Base-by-base conservation (phyloP, 2,113 vertebrate genomes). In the Ptilorrhoa leucosticta region DNA sequence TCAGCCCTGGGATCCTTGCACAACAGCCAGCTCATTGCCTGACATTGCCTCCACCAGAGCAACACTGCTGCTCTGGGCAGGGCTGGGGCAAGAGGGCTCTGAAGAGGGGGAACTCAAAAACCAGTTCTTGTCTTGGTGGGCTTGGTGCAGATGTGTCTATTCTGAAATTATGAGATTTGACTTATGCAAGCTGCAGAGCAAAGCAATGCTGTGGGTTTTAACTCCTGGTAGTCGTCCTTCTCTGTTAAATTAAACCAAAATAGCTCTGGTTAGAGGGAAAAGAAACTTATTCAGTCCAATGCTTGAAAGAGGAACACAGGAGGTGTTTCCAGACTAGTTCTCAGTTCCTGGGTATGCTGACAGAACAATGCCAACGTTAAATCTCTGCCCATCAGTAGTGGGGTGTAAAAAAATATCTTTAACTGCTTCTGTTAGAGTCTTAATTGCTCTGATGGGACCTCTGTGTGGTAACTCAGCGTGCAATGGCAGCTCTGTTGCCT, bases 201-300 rank as follows among this genome's bases (percentile, higher is more conserved):
- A 37, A 45, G 0, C 19, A 27, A 7, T 40, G 3, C 8, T 16
- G 2, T 35, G 11, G 0, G 2, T 68, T 78, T 64, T 79, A 27
- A 20, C 12, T 60, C 37, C 44, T 57, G 6, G 8, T 8, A 28
- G 6, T 31, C 18, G 58, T 8, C 15, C 8, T 53, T 40, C 19
- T 65, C 5, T 56, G 24, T 69, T 61, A 51, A 93, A 15, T 2
- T 24, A 54, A 87, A 35, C 6, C 56, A 75, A 82, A 87, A 51
- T 26, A 44, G 6, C 10, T 54, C 26, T 65, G 14, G 8, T 11
- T 44, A 40, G 5, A 0, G 4, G 3, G 2, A 6, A 48, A 28
- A 50, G 3, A 27, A 11, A 3, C 3, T 48, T 70, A 13, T 7
- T 81, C 7, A 63, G 14, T 3, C 68, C 40, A 42, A 0, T 68